phyloP scores from a whole-genome alignment of 2,888 invertebrate genomes.

The Asteroscopus sphinx region DNA sequence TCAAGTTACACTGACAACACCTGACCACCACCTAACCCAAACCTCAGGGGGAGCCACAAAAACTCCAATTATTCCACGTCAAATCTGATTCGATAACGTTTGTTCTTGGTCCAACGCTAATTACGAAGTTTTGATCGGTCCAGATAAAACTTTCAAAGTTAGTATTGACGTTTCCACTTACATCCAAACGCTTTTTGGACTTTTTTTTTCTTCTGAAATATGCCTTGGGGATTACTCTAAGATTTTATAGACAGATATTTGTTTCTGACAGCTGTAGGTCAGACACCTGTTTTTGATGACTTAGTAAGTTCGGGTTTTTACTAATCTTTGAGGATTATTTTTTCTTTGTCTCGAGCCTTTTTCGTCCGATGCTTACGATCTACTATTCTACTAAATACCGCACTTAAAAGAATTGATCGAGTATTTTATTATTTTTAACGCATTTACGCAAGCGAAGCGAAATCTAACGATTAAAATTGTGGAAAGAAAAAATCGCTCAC shows the following conservation, averaged over 20 bases:
- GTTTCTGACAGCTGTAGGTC: constrained; percentile 18
- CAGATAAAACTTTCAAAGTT: constrained; percentile 64
- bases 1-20: constrained; percentile 11
- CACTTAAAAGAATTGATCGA: too few relatives aligned
- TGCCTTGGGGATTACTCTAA: constrained; percentile 16
- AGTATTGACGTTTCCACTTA: constrained; percentile 62
- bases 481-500: too few relatives aligned
- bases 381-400: too few relatives aligned
- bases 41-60: constrained; percentile 26
- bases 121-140: constrained; percentile 65
- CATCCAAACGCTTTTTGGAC: constrained; percentile 45
- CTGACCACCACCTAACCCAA: constrained; percentile 16
- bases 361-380: too few relatives aligned
- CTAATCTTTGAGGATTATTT: background rate
- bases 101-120: constrained; percentile 58
- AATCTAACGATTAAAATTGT: too few relatives aligned
- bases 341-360: background rate
- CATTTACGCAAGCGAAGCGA: too few relatives aligned
- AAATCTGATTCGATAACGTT: constrained; percentile 59
- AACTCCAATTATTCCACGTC: constrained; percentile 62
- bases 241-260: constrained; percentile 22
- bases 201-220: constrained; percentile 39
- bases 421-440: too few relatives aligned
- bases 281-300: constrained; percentile 6
- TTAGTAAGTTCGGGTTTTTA: constrained; percentile 1